These are phyloP conservation scores for Vollenhovia emeryi DNA, from an alignment of 1,140 invertebrate genomes.

Conservation along the genomic window DNA sequence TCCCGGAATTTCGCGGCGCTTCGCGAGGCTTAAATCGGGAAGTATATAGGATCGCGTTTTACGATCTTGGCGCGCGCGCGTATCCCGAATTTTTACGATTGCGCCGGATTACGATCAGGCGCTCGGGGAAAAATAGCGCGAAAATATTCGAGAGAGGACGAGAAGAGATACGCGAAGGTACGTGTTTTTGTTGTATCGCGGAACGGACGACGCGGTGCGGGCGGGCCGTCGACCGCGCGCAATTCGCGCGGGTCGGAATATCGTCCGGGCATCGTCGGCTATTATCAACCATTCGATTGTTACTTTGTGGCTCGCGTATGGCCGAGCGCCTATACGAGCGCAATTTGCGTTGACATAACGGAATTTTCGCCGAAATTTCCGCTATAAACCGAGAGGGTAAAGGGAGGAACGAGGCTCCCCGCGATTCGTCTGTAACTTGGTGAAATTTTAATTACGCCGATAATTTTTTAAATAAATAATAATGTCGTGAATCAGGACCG, in stretches of 20 bases:
- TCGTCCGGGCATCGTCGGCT: background rate
- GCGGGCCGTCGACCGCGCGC: constrained; percentile 1
- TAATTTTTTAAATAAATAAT: no score
- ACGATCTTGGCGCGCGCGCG: constrained; percentile 32
- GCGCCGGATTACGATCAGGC: constrained; percentile 35
- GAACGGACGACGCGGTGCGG: background rate
- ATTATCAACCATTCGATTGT: constrained; percentile 45
- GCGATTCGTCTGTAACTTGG: background rate
- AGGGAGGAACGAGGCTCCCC: background rate
- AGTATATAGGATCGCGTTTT: constrained; percentile 26
- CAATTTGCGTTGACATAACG: constrained; percentile 32
- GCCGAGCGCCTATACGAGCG: background rate
- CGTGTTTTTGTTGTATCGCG: background rate
- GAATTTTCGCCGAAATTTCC: constrained; percentile 21
- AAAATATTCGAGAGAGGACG: constrained; percentile 9
- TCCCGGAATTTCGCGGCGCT: background rate
- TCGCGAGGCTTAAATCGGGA: constrained; percentile 25
- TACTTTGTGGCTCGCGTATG: constrained; percentile 16
- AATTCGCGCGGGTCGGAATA: constrained; percentile 8
- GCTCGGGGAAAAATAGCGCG: constrained; percentile 59
- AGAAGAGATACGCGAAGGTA: constrained; percentile 5
- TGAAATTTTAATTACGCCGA: constrained; percentile 15
- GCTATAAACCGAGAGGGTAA: background rate
- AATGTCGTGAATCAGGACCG: no score
- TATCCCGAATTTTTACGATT: constrained; percentile 66